phyloP scores from a whole-genome alignment of 1,140 invertebrate genomes.

The Euschistus heros region DNA sequence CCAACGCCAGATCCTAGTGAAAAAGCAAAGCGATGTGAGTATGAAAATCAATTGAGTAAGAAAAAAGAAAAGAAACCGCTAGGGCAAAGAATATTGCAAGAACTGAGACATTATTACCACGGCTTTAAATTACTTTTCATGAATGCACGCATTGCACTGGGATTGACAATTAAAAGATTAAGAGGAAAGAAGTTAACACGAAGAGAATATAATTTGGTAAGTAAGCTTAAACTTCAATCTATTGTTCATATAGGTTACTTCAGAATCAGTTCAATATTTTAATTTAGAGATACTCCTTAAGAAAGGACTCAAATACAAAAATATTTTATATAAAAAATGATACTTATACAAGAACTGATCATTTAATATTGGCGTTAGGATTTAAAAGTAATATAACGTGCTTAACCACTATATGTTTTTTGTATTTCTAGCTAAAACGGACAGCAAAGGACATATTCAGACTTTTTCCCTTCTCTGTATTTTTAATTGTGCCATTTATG shows the following conservation, averaged over 20 bases:
- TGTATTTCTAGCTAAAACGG: constrained; percentile 55
- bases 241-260: too few relatives aligned
- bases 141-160: constrained; percentile 77
- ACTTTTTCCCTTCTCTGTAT: constrained; percentile 93
- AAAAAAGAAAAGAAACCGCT: constrained; percentile 41
- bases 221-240: constrained; percentile 19
- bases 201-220: constrained; percentile 77
- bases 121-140: constrained; percentile 89
- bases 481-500: constrained; percentile 97
- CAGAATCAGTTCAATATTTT: too few relatives aligned
- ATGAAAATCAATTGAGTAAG: too few relatives aligned
- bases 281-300: too few relatives aligned
- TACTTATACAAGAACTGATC: too few relatives aligned
- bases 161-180: constrained; percentile 69
- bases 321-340: too few relatives aligned
- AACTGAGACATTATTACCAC: constrained; percentile 92
- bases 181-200: constrained; percentile 75
- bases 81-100: constrained; percentile 64
- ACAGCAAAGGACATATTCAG: constrained; percentile 94
- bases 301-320: too few relatives aligned
- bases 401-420: constrained; percentile 30
- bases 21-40: too few relatives aligned
- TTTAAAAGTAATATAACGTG: too few relatives aligned
- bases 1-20: too few relatives aligned
- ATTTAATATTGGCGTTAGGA: too few relatives aligned